These are phyloP conservation scores for Leucopsar rothschildi DNA, from an alignment of 2,113 vertebrate genomes.

Conservation along the genomic window DNA sequence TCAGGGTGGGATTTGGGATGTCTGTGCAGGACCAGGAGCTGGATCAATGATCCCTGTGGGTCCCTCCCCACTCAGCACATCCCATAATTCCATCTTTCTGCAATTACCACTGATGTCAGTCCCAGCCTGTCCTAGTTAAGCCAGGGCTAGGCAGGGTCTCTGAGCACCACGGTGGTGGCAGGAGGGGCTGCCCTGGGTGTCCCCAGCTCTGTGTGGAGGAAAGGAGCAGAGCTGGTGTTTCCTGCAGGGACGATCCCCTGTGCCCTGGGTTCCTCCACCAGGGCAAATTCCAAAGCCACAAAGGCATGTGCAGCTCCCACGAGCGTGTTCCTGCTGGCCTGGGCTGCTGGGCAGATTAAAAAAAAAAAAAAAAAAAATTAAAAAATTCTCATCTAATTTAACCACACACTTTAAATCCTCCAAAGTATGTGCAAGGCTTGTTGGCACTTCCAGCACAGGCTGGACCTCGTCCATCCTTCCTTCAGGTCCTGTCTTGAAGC, in stretches of 20 bases:
- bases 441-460: background rate
- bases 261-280: background rate
- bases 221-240: background rate
- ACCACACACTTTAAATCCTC: background rate
- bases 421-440: background rate
- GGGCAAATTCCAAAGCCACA: background rate
- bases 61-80: background rate
- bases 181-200: background rate
- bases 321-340: conserved; percentile 1
- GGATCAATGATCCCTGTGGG: rapidly evolving
- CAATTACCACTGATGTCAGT: rapidly evolving
- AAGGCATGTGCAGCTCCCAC: background rate
- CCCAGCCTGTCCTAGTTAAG: rapidly evolving
- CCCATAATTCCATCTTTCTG: background rate
- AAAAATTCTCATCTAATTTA: background rate
- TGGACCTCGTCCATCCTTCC: conserved; percentile 12
- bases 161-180: rapidly evolving
- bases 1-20: background rate
- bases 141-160: background rate
- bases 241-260: background rate
- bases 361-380: background rate
- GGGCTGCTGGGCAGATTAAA: conserved; percentile 8
- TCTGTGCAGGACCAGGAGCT: too few relatives aligned
- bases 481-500: background rate
- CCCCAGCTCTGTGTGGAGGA: background rate